Percentiles rank a stretch among this genome's conserved stretches.
Conservation (phyloP, 1,140 invertebrate genomes). For the Brachionus koreanus region DNA sequence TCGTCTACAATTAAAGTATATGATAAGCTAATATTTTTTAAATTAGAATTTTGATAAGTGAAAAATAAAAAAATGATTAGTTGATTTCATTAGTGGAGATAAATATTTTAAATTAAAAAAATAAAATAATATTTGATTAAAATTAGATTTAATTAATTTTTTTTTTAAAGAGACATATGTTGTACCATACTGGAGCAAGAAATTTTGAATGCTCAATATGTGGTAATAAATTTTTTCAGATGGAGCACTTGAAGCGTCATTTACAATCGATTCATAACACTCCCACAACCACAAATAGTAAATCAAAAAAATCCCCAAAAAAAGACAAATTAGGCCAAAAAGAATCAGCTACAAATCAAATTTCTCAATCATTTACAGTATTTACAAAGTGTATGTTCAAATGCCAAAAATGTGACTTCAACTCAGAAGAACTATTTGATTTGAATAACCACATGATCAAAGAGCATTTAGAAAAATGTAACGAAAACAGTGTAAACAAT, state of each 20-base stretch:
- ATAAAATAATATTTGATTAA: too few relatives aligned
- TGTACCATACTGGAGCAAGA: conserved; percentile 33
- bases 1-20: too few relatives aligned
- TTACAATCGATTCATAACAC: conserved; percentile 39
- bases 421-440: conserved; percentile 1
- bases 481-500: neutral
- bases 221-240: conserved; percentile 44
- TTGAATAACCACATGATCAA: conserved; percentile 19
- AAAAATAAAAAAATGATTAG: too few relatives aligned
- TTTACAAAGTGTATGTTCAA: conserved; percentile 10
- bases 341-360: neutral
- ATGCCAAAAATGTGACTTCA: conserved; percentile 29
- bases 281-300: neutral
- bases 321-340: neutral
- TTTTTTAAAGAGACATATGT: conserved; percentile 42
- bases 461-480: neutral
- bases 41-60: too few relatives aligned
- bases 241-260: conserved; percentile 44
- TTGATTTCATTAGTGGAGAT: too few relatives aligned
- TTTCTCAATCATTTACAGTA: conserved; percentile 9
- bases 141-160: neutral
- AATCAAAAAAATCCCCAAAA: neutral
- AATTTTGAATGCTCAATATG: conserved; percentile 40
- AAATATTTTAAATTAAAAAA: too few relatives aligned
- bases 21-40: too few relatives aligned